Percentiles rank a stretch among this genome's conserved stretches.
These are phyloP conservation scores for Ceratitis capitata DNA, from an alignment of 1,140 invertebrate species.

Conservation along the genomic window DNA sequence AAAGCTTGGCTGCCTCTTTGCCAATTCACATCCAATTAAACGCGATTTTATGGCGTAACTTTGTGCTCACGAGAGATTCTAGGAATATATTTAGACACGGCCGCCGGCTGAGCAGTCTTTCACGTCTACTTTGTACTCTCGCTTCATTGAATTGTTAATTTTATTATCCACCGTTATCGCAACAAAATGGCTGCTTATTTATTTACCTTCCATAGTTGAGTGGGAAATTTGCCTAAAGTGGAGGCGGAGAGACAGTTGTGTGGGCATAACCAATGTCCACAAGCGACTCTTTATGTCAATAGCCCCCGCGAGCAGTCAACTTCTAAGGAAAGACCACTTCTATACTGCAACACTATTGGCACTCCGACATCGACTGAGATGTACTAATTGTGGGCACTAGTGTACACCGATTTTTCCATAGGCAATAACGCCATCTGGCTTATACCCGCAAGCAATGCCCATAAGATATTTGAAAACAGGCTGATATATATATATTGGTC, in stretches of 20 bases:
- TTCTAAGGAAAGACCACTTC: too few relatives aligned
- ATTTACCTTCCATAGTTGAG: neutral
- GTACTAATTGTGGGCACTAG: too few relatives aligned
- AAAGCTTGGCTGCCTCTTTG: neutral
- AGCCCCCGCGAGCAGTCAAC: neutral
- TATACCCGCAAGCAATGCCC: too few relatives aligned
- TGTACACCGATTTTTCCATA: too few relatives aligned
- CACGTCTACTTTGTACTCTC: neutral
- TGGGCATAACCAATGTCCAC: neutral
- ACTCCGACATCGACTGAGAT: too few relatives aligned
- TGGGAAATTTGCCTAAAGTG: too few relatives aligned
- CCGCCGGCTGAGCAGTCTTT: neutral
- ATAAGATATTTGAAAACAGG: too few relatives aligned
- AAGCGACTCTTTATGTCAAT: neutral
- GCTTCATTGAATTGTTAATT: conserved; percentile 1
- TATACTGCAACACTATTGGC: too few relatives aligned
- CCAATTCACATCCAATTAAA: conserved; percentile 22
- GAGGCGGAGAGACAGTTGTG: too few relatives aligned
- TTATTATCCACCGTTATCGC: neutral
- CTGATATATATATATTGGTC: too few relatives aligned
- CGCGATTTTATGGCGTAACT: conserved; percentile 3
- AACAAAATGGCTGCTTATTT: neutral
- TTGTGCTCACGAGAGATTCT: neutral
- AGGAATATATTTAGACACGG: neutral
- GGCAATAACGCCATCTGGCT: too few relatives aligned